Evolutionary conservation across 1,140 invertebrate species (phyloP), one percentile per base, ranked within the genome.

Genomic region (Megalonaias nervosa): DNA sequence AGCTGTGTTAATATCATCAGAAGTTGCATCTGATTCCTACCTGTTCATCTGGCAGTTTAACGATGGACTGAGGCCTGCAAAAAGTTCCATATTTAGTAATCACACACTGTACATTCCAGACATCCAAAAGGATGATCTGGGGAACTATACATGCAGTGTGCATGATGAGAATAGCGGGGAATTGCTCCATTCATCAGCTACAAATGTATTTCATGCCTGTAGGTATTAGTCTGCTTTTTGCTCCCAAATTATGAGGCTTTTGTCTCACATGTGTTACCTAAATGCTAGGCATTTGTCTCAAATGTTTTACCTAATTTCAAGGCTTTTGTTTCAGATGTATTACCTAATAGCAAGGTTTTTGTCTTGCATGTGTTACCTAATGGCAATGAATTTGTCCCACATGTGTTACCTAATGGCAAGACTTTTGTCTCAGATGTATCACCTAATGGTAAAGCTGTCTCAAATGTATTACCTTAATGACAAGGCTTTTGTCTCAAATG

Each of bases 201-300:
- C 80, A 17, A 48, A 15, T 23, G 75, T 85, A 6, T 76, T 83
- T 26, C 71, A 82, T 70, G 81, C 84, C 16, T 85, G 84, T 85
- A 74, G 79, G 81, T 80, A 17, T 1, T 21, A 31, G 17, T 9
- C 38, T 56, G 6, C 60, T 62, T 13, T 48, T 4, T 48, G 38
- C 9, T 38, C 0, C 38, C 38, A 2, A 48, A 48, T 48, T 6
- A 5, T 48, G 38, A 48, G 13, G 21, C 60, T 62, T 62, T 19
- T 23, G 21, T 23, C 60, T n/a, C 13, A 3, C 60, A 19, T 17
- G 2, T 61, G 17, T 61, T 21, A 19, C 60, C 21, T 21, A 6
- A 17, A 2, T 1, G 2, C 17, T 2, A 21, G 60, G 60, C 21
- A 11, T 23, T 23, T n/a, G 60, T 62, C 60, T 23, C 60, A 62